Evolutionary conservation across 1,140 invertebrate genomes (phyloP), one percentile per base, ranked within the genome.

Genomic region (Bactericera cockerelli): DNA sequence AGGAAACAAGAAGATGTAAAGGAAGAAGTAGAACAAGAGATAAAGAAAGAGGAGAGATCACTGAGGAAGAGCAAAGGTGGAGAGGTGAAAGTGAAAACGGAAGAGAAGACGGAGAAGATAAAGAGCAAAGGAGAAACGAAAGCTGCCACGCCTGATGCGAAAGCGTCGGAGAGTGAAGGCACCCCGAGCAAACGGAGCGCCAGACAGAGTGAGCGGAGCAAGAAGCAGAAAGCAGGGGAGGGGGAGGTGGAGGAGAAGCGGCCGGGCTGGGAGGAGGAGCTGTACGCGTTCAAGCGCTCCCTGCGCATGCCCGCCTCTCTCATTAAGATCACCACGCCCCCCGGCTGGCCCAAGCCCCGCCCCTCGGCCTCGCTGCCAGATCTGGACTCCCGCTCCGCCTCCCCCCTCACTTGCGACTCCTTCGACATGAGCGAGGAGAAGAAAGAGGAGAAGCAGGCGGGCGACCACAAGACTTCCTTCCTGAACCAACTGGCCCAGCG

Each of bases 251-350:
- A 26, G 14, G 82, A 81, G 39, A 80, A 83, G 65, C 84, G 77
- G 63, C 83, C 83, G 0, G 83, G 84, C 0, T 88, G 84, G 84
- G 83, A 87, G 71, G 82, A 84, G 65, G 85, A 87, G 65, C 75
- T 88, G 22, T 87, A 85, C 64, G 80, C 79, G 61, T 90, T 84
- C 64, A 89, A 90, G 69, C 77, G 82, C 62, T 86, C 86, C 0
- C 70, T 89, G 1, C 76, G 87, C 57, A 87, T 89, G 77, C 86
- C 87, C 1, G 71, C 81, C 13, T 78, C 80, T 61, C 70, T 89
- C 33, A 89, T 89, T 59, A 84, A 81, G 4, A 83, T 89, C 6
- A 81, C 85, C 22, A 58, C 62, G 6, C 61, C 62, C 21, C 61
- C 62, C 2, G 56, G 55, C 36, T 65, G 63, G 62, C 63, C 63